These are phyloP conservation scores for Ectobius pallidus DNA, from an alignment of 2,888 invertebrate species.

Conservation along the genomic window DNA sequence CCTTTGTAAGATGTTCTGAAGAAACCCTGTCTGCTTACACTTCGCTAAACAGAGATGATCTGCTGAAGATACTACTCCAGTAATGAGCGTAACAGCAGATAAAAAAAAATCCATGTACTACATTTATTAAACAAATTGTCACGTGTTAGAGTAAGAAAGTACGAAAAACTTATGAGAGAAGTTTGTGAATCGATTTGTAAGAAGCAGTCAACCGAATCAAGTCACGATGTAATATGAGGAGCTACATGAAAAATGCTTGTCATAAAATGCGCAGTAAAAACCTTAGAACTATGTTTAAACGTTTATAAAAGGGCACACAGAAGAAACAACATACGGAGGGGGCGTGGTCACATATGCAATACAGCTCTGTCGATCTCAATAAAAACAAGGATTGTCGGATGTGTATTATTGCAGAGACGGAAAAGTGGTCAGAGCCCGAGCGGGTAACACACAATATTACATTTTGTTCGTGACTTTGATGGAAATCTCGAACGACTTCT, in stretches of 20 bases:
- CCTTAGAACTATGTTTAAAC: neutral
- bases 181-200: neutral
- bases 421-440: too few relatives aligned
- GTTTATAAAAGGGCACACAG: neutral
- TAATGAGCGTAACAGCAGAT: neutral
- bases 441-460: too few relatives aligned
- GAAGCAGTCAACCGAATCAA: neutral
- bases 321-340: neutral
- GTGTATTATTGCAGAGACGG: neutral
- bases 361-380: neutral
- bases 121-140: conserved; percentile 13
- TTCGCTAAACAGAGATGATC: neutral
- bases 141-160: neutral
- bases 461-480: conserved; percentile 4
- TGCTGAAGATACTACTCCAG: neutral
- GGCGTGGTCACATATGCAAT: neutral
- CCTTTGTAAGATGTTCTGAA: too few relatives aligned
- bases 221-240: neutral
- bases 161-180: neutral
- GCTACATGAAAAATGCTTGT: neutral
- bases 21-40: too few relatives aligned
- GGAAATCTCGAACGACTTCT: neutral
- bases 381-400: neutral
- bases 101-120: neutral
- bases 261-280: neutral